Base-by-base conservation (phyloP, 2,113 vertebrate species). In the Procapra przewalskii region DNA sequence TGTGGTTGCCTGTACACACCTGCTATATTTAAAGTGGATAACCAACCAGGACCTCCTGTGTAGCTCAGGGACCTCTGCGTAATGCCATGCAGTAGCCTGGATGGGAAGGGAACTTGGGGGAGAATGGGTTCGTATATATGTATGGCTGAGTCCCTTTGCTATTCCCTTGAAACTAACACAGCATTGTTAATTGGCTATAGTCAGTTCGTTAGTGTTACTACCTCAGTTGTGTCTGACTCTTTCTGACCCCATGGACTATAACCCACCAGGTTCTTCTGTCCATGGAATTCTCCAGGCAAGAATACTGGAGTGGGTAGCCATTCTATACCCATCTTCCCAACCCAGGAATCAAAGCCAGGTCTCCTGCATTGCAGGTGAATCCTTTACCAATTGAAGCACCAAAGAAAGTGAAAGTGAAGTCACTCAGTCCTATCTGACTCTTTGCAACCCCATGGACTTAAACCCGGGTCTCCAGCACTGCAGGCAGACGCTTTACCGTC, bases 151-250 rank as follows among this genome's bases (percentile, higher is more conserved):
- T 77, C 23, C 40, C 40, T 77, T 77, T 27, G 12, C 71, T 43
- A 43, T 77, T 77, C 71, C 43, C 40, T 23, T 77, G 71, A 77
- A 43, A 77, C 40, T 43, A 77, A 43, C 23, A 27, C 40, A 77
- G 23, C 21, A 7, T 77, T 1, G 12, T 14, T 43, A 27, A 77
- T 27, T 43, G 36, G 71, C 21, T 77, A 27, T 43, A 43, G 71
- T 40, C 23, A 40, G 9, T 36, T 71, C 36, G 36, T 43, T 77
- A 25, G 71, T 77, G 12, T 77, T 43, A 77, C 5, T 43, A 27
- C 25, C 71, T 43, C 71, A 27, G 12, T 23, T 1, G 0, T 3
- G 36, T 23, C 5, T 0, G 3, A 75, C 71, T 75, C 36, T 75
- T 75, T 43, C 10, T 25, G 71, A 43, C 40, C 6, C 71, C 23